These are phyloP conservation scores for Xyrichtys novacula DNA, from an alignment of 2,797 vertebrate genomes.

Conservation along the genomic window DNA sequence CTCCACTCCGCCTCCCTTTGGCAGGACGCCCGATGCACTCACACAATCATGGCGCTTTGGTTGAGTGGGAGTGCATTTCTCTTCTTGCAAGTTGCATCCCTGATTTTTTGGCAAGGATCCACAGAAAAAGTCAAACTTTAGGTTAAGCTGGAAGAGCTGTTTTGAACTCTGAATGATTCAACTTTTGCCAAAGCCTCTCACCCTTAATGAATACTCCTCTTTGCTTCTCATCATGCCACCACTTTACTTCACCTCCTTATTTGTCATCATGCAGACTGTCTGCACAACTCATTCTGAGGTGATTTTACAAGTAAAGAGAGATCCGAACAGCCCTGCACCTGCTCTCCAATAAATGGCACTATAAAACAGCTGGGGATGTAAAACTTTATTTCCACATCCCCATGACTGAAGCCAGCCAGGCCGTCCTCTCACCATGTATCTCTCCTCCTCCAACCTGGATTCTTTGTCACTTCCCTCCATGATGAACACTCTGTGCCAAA, in stretches of 20 bases:
- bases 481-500: constrained; percentile 42
- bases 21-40: constrained; percentile 70
- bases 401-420: constrained; percentile 71
- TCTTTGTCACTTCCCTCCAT: constrained; percentile 63
- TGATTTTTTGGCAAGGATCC: constrained; percentile 22
- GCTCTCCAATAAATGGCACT: constrained; percentile 77
- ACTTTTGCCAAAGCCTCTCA: constrained; percentile 43
- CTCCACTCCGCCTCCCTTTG: constrained; percentile 63
- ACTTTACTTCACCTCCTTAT: constrained; percentile 48
- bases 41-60: constrained; percentile 75
- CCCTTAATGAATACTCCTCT: constrained; percentile 30
- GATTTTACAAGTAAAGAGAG: constrained; percentile 69
- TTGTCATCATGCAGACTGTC: constrained; percentile 42
- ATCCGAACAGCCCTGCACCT: constrained; percentile 81
- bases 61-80: constrained; percentile 71
- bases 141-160: no score
- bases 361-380: constrained; percentile 81
- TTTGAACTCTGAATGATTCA: constrained; percentile 51
- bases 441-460: constrained; percentile 26
- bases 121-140: constrained; percentile 20
- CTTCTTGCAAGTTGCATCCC: constrained; percentile 20
- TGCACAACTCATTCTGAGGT: constrained; percentile 56
- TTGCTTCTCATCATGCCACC: constrained; percentile 58
- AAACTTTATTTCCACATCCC: constrained; percentile 82
- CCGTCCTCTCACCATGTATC: constrained; percentile 35